Evolutionary conservation across 2,888 invertebrate species (phyloP).

Genomic region (Lucinisca nassula): DNA sequence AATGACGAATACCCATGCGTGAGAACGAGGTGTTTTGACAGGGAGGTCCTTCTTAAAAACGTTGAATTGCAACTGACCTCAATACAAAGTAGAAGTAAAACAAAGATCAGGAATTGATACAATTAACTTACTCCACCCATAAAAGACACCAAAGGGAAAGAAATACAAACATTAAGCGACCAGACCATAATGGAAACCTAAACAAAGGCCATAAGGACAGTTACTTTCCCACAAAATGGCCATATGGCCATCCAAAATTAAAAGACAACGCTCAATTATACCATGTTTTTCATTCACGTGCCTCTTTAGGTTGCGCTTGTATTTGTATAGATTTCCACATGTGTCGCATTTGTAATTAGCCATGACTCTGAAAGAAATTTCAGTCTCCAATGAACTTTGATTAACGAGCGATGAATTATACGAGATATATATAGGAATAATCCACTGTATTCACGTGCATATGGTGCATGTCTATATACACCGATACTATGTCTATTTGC

Average conservation of each 20-base stretch:
- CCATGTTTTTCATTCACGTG: background rate
- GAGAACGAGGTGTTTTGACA: background rate
- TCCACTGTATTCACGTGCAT: background rate
- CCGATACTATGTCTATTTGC: background rate
- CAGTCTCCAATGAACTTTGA: background rate
- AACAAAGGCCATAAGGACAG: too few species aligned
- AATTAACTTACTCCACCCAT: too few species aligned
- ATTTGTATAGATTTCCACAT: background rate
- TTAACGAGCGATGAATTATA: too few species aligned
- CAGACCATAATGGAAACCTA: too few species aligned
- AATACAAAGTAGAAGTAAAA: background rate
- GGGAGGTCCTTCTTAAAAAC: background rate
- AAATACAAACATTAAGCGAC: too few species aligned
- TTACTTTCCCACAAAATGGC: too few species aligned
- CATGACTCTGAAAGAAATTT: background rate
- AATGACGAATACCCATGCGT: background rate
- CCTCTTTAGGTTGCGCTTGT: background rate
- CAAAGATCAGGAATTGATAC: too few species aligned
- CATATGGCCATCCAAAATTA: too few species aligned
- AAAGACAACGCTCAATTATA: background rate
- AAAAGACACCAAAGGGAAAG: too few species aligned
- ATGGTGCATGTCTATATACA: background rate
- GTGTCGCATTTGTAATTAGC: too few species aligned
- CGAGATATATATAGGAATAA: background rate
- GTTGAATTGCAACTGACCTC: background rate